Percentiles rank a stretch among this genome's conserved stretches.
phyloP scores from a whole-genome alignment of 2,113 vertebrate species.

The Natator depressus region DNA sequence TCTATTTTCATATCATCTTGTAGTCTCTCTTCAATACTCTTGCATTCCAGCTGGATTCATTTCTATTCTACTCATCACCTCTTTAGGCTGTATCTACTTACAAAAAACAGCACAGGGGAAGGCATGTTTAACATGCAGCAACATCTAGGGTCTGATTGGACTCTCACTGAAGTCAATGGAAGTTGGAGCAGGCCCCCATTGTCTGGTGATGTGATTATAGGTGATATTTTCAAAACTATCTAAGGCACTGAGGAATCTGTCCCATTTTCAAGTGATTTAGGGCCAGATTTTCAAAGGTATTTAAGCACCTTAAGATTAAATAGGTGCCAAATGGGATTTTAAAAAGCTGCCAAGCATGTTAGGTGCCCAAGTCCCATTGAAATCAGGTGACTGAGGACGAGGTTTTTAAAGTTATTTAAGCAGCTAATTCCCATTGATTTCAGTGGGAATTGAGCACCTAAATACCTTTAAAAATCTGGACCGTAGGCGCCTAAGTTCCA shows the following conservation, averaged over 20 bases:
- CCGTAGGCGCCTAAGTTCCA: background rate
- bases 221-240: background rate
- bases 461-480: background rate
- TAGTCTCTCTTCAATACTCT: background rate
- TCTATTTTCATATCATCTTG: background rate
- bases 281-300: background rate
- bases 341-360: background rate
- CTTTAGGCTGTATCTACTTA: background rate
- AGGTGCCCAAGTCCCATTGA: background rate
- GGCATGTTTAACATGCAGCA: background rate
- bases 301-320: background rate
- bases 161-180: background rate
- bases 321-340: background rate
- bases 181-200: background rate
- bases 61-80: background rate
- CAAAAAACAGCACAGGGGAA: background rate
- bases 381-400: background rate
- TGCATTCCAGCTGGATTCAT: background rate
- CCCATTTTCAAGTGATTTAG: background rate
- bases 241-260: background rate
- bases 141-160: background rate
- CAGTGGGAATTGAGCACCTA: background rate
- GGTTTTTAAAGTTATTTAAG: background rate
- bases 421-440: background rate
- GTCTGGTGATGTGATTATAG: background rate